Percentiles rank a stretch among this genome's conserved stretches.
These are phyloP conservation scores for Napeogenes inachia DNA, from an alignment of 2,888 invertebrate genomes.

Conservation along the genomic window DNA sequence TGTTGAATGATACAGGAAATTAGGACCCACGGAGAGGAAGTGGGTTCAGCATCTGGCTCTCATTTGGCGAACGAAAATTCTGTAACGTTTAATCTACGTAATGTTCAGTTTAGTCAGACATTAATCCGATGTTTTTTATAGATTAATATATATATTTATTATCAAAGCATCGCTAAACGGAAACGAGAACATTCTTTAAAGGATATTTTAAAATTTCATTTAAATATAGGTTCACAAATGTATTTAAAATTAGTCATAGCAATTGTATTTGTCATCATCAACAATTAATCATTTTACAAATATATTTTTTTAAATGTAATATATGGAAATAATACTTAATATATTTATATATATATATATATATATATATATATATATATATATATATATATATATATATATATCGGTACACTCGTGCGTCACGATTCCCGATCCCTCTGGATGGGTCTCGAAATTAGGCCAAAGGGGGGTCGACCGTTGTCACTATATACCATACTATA, in stretches of 20 bases:
- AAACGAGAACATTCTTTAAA: neutral
- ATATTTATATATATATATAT: neutral
- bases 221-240: neutral
- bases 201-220: neutral
- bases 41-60: no score
- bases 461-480: conserved; percentile 72
- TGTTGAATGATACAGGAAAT: no score
- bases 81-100: neutral
- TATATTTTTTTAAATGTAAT: neutral
- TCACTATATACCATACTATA: conserved; percentile 53
- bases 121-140: neutral
- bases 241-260: neutral
- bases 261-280: neutral
- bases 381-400: conserved; percentile 1
- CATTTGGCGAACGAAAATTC: no score
- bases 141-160: neutral
- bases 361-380: no score
- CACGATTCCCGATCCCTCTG: conserved; percentile 54
- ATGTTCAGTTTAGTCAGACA: neutral
- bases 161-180: neutral
- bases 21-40: no score
- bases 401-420: conserved; percentile 47
- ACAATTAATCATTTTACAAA: neutral
- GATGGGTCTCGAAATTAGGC: conserved; percentile 70
- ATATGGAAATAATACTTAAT: neutral